A percentile compares a stretch with the other conserved stretches of the same genome.
Conservation (phyloP, 2,888 invertebrate species). For the Nomada fucata region DNA sequence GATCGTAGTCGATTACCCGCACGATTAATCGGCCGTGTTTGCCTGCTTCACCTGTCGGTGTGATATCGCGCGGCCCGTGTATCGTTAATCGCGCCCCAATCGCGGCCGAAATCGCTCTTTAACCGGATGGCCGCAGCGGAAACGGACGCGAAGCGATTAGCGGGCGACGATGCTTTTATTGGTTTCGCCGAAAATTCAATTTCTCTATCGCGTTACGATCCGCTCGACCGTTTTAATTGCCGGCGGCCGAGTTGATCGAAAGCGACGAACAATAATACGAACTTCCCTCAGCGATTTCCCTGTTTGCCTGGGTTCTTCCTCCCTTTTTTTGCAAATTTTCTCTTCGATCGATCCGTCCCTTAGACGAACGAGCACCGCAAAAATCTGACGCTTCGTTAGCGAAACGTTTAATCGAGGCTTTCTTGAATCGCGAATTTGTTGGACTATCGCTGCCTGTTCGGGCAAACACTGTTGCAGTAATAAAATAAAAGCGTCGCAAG, state of each 20-base stretch:
- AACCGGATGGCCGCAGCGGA: constrained; percentile 19
- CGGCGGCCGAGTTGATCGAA: constrained; percentile 23
- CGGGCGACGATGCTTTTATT: constrained; percentile 47
- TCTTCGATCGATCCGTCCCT: fast-evolving
- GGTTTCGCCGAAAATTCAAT: constrained; percentile 57
- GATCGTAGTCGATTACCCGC: constrained; percentile 26
- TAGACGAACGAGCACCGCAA: too few species aligned
- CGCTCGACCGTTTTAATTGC: constrained; percentile 49
- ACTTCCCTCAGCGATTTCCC: constrained; percentile 20
- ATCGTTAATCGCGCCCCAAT: constrained; percentile 50
- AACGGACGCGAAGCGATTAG: constrained; percentile 35
- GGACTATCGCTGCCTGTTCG: too few species aligned
- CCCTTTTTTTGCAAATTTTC: too few species aligned
- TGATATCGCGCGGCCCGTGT: constrained; percentile 11
- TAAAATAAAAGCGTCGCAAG: too few species aligned
- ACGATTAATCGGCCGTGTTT: constrained; percentile 18
- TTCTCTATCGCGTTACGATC: constrained; percentile 56
- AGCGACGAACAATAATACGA: constrained; percentile 25
- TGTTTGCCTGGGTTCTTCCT: constrained; percentile 2
- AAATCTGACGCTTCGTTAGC: too few species aligned
- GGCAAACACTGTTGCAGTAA: too few species aligned
- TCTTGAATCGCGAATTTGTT: too few species aligned
- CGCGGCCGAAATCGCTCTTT: constrained; percentile 44
- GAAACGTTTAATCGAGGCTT: too few species aligned
- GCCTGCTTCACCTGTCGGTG: constrained; percentile 19